Percentiles rank a stretch among this genome's conserved stretches.
These are phyloP conservation scores for Meteorus colon DNA, from an alignment of 2,888 invertebrate species.

Conservation along the genomic window DNA sequence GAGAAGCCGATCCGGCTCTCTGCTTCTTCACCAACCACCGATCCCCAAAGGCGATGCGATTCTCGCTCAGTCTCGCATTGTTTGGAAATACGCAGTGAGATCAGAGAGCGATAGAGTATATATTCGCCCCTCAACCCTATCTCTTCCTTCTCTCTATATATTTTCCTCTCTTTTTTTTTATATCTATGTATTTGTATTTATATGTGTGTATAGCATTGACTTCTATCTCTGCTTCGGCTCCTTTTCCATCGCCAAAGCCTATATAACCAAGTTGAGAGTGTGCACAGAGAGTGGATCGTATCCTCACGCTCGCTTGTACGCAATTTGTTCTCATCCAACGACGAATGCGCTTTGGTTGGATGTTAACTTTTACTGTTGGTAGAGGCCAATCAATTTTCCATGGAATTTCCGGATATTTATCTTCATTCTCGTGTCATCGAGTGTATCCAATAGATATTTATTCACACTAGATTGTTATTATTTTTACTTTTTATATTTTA, in stretches of 20 bases:
- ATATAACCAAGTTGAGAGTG: slow-evolving; percentile 3
- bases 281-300: slow-evolving; percentile 53
- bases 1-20: slow-evolving; percentile 45
- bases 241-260: slow-evolving; percentile 47
- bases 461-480: not conserved
- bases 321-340: slow-evolving; percentile 67
- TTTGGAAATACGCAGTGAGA: slow-evolving; percentile 70
- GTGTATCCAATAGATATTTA: slow-evolving; percentile 14
- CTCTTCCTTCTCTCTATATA: slow-evolving; percentile 40
- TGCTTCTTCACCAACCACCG: slow-evolving; percentile 38
- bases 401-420: slow-evolving; percentile 31
- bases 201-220: not conserved
- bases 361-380: slow-evolving; percentile 26
- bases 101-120: slow-evolving; percentile 57
- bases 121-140: slow-evolving; percentile 49
- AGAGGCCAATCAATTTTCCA: slow-evolving; percentile 52
- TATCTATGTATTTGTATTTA: slow-evolving; percentile 13
- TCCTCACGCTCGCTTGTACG: slow-evolving; percentile 62
- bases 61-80: slow-evolving; percentile 63
- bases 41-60: slow-evolving; percentile 56
- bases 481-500: not conserved
- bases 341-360: slow-evolving; percentile 47
- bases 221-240: slow-evolving; percentile 48
- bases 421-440: slow-evolving; percentile 24
- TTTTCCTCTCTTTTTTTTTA: slow-evolving; percentile 37